Evolutionary conservation across 1,140 invertebrate species (phyloP), one percentile per base, ranked within the genome.

Genomic region (Drosophila sp.): DNA sequence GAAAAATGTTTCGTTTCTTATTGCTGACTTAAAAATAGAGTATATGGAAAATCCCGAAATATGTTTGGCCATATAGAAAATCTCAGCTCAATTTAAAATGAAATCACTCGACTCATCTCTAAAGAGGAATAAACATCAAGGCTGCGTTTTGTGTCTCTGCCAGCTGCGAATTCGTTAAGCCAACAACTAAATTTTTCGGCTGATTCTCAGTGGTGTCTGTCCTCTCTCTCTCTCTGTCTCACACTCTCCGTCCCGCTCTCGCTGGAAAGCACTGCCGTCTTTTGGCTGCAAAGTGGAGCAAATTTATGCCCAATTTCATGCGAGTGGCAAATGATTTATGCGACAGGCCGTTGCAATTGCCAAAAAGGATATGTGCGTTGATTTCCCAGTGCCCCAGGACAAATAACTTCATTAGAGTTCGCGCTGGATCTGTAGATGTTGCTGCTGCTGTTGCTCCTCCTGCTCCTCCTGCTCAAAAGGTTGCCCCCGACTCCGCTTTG

Each of bases 301-400:
- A 89, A 89, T 89, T 89, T 89, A 89, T 89, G 83, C 83, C 79
- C 83, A 89, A 89, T 89, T 89, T 89, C 83, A 89, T 89, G 83
- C 83, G 83, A 89, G 76, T 89, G 79, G 79, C 79, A 83, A 89
- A 89, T 89, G 83, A 89, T 89, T 89, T 89, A 89, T 89, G 83
- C 83, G 83, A 89, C 83, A 89, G 83, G 76, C 73, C 73, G 77
- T 82, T 87, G 83, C 83, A 89, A 89, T 89, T 89, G 83, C 83
- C 83, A 89, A 89, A 89, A 89, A 89, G 83, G 83, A 89, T 89
- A 87, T 86, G 71, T 87, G 82, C 76, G 83, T 89, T 89, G 83
- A 89, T 89, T 89, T 82, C 83, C 64, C 65, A 69, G 80, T 72
- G 83, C 83, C 83, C 65, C 83, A 89, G 83, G 83, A 89, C 83